phyloP scores from a whole-genome alignment of 2,888 invertebrate species.

The Eristalinus aeneus region DNA sequence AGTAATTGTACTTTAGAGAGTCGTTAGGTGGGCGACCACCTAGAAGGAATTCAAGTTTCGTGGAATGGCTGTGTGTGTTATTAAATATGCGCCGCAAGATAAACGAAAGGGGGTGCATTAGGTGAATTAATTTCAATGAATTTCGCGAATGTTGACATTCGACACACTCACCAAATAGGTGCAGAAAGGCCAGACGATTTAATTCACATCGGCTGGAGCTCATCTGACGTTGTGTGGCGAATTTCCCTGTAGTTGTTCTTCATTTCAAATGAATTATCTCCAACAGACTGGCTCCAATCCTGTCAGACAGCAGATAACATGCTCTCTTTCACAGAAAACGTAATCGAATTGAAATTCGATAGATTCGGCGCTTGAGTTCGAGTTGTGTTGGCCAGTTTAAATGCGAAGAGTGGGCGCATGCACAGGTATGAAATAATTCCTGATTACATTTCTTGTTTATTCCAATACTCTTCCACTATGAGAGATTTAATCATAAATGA shows the following conservation, averaged over 20 bases:
- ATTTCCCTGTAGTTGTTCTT: neutral
- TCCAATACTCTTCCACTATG: neutral
- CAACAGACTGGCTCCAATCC: too few species aligned
- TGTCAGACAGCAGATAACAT: too few species aligned
- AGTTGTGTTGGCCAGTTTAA: neutral
- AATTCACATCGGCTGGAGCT: neutral
- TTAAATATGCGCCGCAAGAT: neutral
- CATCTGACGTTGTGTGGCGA: neutral
- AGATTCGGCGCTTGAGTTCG: neutral
- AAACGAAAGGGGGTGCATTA: neutral
- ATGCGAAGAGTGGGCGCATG: neutral
- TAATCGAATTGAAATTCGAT: neutral
- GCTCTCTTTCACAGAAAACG: neutral
- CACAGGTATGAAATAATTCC: neutral
- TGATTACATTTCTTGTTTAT: neutral
- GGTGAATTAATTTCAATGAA: conserved; percentile 6
- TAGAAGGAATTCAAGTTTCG: neutral
- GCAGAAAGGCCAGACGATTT: neutral
- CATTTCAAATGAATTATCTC: neutral
- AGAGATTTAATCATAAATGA: too few species aligned
- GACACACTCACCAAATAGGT: too few species aligned
- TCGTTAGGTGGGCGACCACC: neutral
- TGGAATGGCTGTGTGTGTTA: neutral
- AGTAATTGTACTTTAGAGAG: conserved; percentile 31
- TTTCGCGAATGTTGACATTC: neutral